Conservation (phyloP, 2,888 invertebrate species). For the Eupithecia dodoneata region DNA sequence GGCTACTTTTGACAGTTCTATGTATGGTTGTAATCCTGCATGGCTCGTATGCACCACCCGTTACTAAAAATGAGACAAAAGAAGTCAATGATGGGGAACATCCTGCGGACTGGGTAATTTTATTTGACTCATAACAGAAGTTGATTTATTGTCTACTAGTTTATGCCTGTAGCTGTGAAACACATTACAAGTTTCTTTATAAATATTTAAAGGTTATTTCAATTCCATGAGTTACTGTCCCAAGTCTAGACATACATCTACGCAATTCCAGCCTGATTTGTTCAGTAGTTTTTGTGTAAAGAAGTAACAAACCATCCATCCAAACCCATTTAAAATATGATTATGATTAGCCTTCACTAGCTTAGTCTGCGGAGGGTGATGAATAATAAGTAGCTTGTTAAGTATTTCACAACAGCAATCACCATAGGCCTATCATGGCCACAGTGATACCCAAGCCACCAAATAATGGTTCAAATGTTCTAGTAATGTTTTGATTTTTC, state of each 20-base stretch:
- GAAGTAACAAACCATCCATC: not conserved
- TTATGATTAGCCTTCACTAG: not conserved
- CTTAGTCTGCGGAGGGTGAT: not conserved
- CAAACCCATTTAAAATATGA: not conserved
- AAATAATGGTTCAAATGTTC: not conserved
- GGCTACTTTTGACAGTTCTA: conserved; percentile 51
- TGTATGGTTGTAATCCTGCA: conserved; percentile 64
- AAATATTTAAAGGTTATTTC: not conserved
- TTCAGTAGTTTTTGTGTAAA: not conserved
- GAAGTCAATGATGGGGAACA: conserved; percentile 75
- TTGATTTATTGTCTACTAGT: not conserved
- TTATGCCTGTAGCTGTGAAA: not conserved
- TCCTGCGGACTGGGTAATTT: conserved; percentile 77
- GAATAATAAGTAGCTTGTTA: not conserved
- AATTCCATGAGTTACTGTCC: not conserved
- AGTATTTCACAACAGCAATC: too few relatives aligned
- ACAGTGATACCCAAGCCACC: too few relatives aligned
- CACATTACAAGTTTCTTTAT: not conserved
- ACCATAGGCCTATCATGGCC: too few relatives aligned
- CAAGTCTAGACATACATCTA: not conserved
- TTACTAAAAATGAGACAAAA: conserved; percentile 77
- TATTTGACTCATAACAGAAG: conserved; percentile 22
- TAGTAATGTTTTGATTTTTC: not conserved
- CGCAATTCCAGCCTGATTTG: not conserved
- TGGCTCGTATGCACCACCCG: conserved; percentile 81